Conservation (phyloP, 2,797 vertebrate species). For the Anableps anableps region DNA sequence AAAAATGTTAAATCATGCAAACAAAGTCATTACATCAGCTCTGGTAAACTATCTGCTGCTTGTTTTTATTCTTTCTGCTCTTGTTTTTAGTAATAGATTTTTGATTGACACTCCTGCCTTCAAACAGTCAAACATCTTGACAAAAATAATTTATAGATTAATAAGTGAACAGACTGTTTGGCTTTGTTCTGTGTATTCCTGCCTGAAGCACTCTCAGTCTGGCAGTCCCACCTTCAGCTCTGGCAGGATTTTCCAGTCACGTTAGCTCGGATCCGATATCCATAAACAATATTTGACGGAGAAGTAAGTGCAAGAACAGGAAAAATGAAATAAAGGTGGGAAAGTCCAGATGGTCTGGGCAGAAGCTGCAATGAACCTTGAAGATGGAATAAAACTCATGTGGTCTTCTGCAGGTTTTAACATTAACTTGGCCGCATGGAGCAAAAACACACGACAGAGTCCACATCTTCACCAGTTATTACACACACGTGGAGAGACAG, state of each 20-base stretch:
- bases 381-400: not conserved
- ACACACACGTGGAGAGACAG: too few relatives aligned
- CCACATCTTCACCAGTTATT: too few relatives aligned
- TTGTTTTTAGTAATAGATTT: slow-evolving; percentile 17
- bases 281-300: not conserved
- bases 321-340: not conserved
- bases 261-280: slow-evolving; percentile 15
- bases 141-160: slow-evolving; percentile 52
- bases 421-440: too few relatives aligned
- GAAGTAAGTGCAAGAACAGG: not conserved
- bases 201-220: slow-evolving; percentile 58
- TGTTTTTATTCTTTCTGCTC: slow-evolving; percentile 2
- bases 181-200: slow-evolving; percentile 35
- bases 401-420: not conserved
- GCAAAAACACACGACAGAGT: too few relatives aligned
- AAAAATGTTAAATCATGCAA: slow-evolving; percentile 5
- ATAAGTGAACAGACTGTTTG: slow-evolving; percentile 48
- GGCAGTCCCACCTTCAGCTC: slow-evolving; percentile 31
- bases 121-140: slow-evolving; percentile 27
- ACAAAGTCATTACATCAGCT: slow-evolving; percentile 29
- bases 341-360: not conserved
- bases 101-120: slow-evolving; percentile 16
- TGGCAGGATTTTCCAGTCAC: slow-evolving; percentile 28
- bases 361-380: not conserved
- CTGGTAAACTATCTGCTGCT: slow-evolving; percentile 15